phyloP scores from a whole-genome alignment of 1,140 invertebrate genomes.

The Meloidogyne floridensis region DNA sequence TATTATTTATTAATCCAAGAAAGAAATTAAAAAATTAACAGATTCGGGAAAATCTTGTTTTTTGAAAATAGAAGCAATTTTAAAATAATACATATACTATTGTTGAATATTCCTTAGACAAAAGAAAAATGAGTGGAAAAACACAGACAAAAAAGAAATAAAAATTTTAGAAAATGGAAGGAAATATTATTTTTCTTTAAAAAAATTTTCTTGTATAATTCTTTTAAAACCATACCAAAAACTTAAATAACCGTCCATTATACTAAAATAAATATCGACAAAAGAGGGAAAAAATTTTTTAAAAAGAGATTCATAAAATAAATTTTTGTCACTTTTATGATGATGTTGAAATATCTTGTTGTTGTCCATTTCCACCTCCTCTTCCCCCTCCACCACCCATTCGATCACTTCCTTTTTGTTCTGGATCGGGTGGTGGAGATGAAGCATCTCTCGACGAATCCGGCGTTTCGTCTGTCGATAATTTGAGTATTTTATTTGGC shows the following conservation, averaged over 20 bases:
- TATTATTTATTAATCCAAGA: neutral
- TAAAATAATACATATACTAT: neutral
- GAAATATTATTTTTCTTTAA: neutral
- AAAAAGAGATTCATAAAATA: neutral
- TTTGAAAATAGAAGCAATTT: neutral
- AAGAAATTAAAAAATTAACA: neutral
- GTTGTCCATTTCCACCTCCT: constrained; percentile 11
- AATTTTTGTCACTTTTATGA: constrained; percentile 5
- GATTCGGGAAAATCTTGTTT: neutral
- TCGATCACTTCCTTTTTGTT: constrained; percentile 10
- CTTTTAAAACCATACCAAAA: too few species aligned
- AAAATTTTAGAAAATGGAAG: neutral
- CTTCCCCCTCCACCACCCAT: constrained; percentile 9
- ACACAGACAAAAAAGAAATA: neutral
- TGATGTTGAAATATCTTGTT: neutral
- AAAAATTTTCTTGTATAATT: neutral
- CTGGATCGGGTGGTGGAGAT: neutral
- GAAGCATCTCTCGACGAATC: constrained; percentile 2
- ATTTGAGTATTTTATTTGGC: neutral
- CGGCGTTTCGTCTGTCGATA: neutral
- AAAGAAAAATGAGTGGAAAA: neutral
- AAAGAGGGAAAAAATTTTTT: constrained; percentile 2
- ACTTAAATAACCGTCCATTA: neutral
- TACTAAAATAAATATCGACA: neutral
- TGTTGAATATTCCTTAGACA: too few species aligned